Evolutionary conservation across 2,888 invertebrate species (phyloP).

Genomic region (Idaea biselata): DNA sequence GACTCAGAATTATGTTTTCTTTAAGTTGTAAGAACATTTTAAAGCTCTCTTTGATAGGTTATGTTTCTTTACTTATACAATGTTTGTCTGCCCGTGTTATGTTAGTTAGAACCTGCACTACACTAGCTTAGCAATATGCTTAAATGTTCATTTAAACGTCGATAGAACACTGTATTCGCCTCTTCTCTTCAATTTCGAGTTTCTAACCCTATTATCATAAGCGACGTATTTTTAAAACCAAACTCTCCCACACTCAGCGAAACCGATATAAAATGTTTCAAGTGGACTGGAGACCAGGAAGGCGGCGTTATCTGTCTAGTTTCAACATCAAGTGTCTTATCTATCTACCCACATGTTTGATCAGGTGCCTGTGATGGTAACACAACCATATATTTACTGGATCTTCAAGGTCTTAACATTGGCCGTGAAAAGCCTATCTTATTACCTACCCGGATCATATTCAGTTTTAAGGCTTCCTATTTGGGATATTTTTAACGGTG

Average conservation of each 20-base stretch:
- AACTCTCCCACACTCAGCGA: not conserved
- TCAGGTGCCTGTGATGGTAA: conserved; percentile 70
- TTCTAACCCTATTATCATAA: no score
- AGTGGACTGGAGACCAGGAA: conserved; percentile 58
- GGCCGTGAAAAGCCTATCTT: conserved; percentile 63
- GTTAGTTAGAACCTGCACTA: not conserved
- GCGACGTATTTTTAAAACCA: not conserved
- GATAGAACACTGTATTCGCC: not conserved
- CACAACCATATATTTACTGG: conserved; percentile 51
- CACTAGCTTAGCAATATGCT: not conserved
- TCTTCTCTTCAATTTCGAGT: not conserved
- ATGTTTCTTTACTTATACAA: not conserved
- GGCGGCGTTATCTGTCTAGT: conserved; percentile 63
- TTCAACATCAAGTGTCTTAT: conserved; percentile 77
- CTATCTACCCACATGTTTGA: conserved; percentile 73
- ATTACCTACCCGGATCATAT: conserved; percentile 45
- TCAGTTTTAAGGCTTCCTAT: conserved; percentile 47
- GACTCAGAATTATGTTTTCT: not conserved
- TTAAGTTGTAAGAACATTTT: not conserved
- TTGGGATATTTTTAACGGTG: conserved; percentile 14
- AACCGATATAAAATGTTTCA: conserved; percentile 38
- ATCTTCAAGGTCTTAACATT: conserved; percentile 59
- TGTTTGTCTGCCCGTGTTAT: not conserved
- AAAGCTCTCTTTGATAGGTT: not conserved
- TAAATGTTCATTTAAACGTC: not conserved